phyloP scores from a whole-genome alignment of 2,113 vertebrate species.

The Pantherophis guttatus region DNA sequence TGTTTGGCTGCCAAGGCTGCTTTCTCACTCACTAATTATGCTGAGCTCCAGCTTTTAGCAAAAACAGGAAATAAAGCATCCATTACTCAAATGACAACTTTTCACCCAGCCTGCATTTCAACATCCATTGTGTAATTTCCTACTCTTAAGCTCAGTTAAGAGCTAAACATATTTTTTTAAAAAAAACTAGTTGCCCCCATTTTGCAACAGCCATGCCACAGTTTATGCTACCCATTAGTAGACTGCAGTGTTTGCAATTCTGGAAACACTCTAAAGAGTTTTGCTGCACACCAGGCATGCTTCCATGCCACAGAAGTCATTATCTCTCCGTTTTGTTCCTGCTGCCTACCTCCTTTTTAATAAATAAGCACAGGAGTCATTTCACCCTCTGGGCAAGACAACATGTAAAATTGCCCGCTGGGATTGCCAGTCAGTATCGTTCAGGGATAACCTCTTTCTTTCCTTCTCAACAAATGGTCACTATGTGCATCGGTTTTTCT shows the following conservation, averaged over 20 bases:
- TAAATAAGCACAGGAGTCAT: slow-evolving; percentile 2
- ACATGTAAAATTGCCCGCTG: background rate
- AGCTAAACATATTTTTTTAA: slow-evolving; percentile 55
- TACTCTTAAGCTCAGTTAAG: slow-evolving; percentile 63
- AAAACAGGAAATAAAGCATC: slow-evolving; percentile 82
- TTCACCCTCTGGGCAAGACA: background rate
- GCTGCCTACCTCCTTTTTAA: background rate
- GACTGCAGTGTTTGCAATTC: background rate
- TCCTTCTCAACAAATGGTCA: background rate
- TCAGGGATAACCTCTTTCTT: background rate
- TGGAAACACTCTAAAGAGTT: background rate
- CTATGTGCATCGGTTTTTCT: background rate
- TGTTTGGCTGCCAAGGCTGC: slow-evolving; percentile 73
- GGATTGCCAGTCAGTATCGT: background rate
- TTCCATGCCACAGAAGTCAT: background rate
- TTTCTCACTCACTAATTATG: slow-evolving; percentile 77
- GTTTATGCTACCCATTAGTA: background rate
- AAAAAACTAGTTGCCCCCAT: slow-evolving; percentile 18
- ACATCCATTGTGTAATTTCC: slow-evolving; percentile 81
- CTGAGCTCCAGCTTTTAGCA: slow-evolving; percentile 72
- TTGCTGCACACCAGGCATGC: background rate
- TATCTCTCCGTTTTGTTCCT: background rate
- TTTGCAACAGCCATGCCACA: slow-evolving; percentile 15
- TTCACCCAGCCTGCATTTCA: slow-evolving; percentile 77
- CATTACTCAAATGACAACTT: slow-evolving; percentile 80